Percentiles rank a stretch among this genome's conserved stretches.
phyloP scores from a whole-genome alignment of 2,113 vertebrate genomes.

The Dicerorhinus sumatrensis region DNA sequence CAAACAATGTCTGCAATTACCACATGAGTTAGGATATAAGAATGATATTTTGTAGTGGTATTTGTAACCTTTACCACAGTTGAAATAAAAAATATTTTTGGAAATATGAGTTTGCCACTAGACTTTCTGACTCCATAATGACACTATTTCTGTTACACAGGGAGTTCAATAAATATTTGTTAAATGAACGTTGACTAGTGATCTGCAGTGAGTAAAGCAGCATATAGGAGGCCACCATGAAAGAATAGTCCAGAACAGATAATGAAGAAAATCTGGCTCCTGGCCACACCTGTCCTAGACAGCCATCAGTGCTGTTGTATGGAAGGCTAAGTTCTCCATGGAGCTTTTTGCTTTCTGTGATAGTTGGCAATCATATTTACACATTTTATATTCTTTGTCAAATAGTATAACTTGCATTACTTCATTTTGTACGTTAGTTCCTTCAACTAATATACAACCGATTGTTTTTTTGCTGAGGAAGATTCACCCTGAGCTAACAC shows the following conservation, averaged over 20 bases:
- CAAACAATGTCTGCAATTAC: not conserved
- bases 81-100: not conserved
- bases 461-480: too few relatives aligned
- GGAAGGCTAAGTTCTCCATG: not conserved
- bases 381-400: not conserved
- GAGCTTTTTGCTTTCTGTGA: not conserved
- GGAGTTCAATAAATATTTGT: not conserved
- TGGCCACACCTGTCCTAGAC: accelerated
- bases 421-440: not conserved
- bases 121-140: not conserved
- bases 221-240: not conserved
- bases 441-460: not conserved
- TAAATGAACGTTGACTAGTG: not conserved
- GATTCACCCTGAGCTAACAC: too few relatives aligned
- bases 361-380: not conserved
- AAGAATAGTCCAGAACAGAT: not conserved
- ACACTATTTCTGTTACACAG: not conserved
- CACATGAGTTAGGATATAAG: not conserved
- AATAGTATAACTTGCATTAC: not conserved
- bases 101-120: not conserved
- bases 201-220: not conserved
- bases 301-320: too few relatives aligned
- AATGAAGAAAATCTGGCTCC: not conserved
- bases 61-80: not conserved
- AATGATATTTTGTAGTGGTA: not conserved